Base-by-base conservation (phyloP, 2,888 invertebrate genomes). In the Drosophila dives region DNA sequence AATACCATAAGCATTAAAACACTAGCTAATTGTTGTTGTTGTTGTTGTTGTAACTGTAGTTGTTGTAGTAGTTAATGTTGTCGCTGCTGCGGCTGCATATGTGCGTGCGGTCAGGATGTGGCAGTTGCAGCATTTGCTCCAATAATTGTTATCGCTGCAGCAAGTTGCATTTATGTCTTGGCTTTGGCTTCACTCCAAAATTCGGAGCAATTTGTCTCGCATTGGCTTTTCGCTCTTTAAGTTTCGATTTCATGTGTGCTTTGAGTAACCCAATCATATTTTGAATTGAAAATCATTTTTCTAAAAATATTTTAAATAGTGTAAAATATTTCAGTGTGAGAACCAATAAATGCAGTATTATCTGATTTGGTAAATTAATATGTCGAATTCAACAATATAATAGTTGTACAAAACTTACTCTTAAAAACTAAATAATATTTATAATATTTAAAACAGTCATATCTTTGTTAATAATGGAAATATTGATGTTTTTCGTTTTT, bases 1-100 rank as follows among this genome's bases (percentile, higher is more conserved):
- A 77, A 23, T 15, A 65, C 78, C 75, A 51, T 81, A 80, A 58
- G 34, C 77, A 69, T 72, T 86, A 75, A 83, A 74, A 51, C 63
- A 60, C 59, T 62, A 61, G 49, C 26, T 23, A 59, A 61, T 45
- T 69, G 67, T 60, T 26, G 54, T n/a, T n/a, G 33, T 61, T 59
- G 54, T 11, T 26, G 48, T 26, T 48, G 26, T 40, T 42, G 29
- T 12, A 32, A 40, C 58, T 53, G 38, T 26, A 40, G 54, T 33
- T 32, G 10, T 17, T 60, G 63, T 15, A 32, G 26, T 4, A 38
- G 29, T 15, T 55, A 40, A 15, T 49, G 61, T 17, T 69, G 51
- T 3, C 48, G 23, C 12, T 34, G 36, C 15, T 42, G 50, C 49
- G 60, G 64, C 33, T 64, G 53, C 50, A 62, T 50, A 54, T 80